phyloP scores from a whole-genome alignment of 1,140 invertebrate species.

The Formica exsecta region DNA sequence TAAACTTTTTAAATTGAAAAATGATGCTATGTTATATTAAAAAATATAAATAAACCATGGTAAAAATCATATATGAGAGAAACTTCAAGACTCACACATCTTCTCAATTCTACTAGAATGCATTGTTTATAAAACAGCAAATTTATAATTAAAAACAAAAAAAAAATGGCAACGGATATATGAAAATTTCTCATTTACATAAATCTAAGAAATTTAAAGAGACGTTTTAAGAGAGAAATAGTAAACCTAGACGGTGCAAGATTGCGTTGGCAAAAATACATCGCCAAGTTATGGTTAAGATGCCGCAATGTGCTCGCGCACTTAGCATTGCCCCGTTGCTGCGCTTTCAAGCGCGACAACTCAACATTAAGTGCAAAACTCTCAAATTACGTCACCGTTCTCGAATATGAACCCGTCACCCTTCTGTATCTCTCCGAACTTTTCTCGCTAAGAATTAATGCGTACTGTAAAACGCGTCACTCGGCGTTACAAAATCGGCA shows the following conservation, averaged over 20 bases:
- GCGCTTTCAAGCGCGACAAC: constrained; percentile 60
- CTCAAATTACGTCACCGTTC: constrained; percentile 54
- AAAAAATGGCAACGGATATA: constrained; percentile 16
- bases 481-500: background rate
- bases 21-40: background rate
- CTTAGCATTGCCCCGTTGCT: constrained; percentile 10
- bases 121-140: background rate
- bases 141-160: background rate
- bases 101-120: background rate
- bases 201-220: background rate
- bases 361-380: constrained; percentile 43
- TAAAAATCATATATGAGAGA: background rate
- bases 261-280: background rate
- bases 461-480: background rate
- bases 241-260: background rate
- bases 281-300: constrained; percentile 31
- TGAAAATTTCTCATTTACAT: background rate
- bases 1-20: constrained; percentile 13
- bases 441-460: constrained; percentile 23
- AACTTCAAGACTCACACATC: background rate
- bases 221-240: constrained; percentile 10
- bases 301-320: constrained; percentile 30
- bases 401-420: constrained; percentile 41
- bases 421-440: constrained; percentile 30
- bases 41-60: background rate